A percentile compares a stretch with the other conserved stretches of the same genome.
phyloP scores from a whole-genome alignment of 2,888 invertebrate species.

The Lasioglossum pauxillum region DNA sequence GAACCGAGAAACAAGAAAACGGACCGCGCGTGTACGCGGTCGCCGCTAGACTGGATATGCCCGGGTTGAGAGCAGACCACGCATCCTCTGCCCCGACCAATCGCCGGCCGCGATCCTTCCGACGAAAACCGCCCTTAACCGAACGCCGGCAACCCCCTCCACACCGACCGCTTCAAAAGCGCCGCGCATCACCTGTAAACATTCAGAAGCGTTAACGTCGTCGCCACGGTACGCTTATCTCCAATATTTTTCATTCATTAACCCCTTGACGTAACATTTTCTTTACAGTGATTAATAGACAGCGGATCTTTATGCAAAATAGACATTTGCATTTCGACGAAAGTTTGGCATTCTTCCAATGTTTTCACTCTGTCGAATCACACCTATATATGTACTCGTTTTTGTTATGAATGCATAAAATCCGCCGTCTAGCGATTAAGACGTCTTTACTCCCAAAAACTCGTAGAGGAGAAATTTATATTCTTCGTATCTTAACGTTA shows the following conservation, averaged over 20 bases:
- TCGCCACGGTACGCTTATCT: background rate
- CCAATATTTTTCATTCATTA: background rate
- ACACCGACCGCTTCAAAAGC: background rate
- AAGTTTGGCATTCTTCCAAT: too few species aligned
- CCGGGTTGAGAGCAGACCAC: slow-evolving; percentile 64
- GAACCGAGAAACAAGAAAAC: background rate
- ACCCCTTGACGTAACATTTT: background rate
- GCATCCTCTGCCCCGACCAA: slow-evolving; percentile 64
- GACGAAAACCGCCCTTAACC: slow-evolving; percentile 34
- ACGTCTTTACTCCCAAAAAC: too few species aligned
- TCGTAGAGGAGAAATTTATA: too few species aligned
- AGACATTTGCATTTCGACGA: too few species aligned
- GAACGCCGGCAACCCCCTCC: background rate
- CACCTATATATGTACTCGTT: too few species aligned
- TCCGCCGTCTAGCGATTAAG: too few species aligned
- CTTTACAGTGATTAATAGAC: too few species aligned
- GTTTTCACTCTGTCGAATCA: too few species aligned
- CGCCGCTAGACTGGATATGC: slow-evolving; percentile 74
- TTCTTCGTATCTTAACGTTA: too few species aligned
- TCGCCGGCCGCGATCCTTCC: slow-evolving; percentile 44
- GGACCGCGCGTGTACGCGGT: slow-evolving; percentile 65
- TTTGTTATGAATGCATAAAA: too few species aligned
- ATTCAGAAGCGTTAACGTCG: slow-evolving; percentile 1
- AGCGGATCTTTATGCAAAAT: too few species aligned
- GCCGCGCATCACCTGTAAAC: background rate